Conservation (phyloP, 1,140 invertebrate species). For the Drosophila trapezifrons region DNA sequence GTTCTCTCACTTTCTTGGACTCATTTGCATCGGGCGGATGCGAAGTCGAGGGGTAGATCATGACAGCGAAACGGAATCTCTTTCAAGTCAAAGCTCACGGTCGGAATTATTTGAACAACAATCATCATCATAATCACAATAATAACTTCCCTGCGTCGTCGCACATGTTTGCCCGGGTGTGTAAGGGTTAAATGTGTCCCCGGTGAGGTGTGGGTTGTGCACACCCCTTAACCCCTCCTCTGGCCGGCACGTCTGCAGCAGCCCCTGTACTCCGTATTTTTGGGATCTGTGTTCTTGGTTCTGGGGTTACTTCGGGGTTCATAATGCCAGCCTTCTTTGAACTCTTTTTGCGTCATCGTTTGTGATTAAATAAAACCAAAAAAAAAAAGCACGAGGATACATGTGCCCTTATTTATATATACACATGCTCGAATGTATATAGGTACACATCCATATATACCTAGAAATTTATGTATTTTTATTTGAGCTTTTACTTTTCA, state of each 20-base stretch:
- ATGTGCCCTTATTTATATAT: conserved; percentile 19
- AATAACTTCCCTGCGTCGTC: conserved; percentile 44
- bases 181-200: conserved; percentile 51
- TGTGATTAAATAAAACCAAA: conserved; percentile 72
- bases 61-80: conserved; percentile 47
- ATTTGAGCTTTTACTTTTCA: conserved; percentile 78
- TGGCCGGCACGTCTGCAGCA: conserved; percentile 15
- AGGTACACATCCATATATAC: conserved; percentile 20
- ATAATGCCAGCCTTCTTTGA: conserved; percentile 49
- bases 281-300: conserved; percentile 14
- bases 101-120: conserved; percentile 51
- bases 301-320: conserved; percentile 58
- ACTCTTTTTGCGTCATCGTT: conserved; percentile 76
- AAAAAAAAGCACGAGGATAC: conserved; percentile 41
- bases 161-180: conserved; percentile 38
- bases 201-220: conserved; percentile 38
- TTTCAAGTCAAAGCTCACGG: conserved; percentile 60
- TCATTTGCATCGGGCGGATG: conserved; percentile 40
- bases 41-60: conserved; percentile 36
- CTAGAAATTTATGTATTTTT: conserved; percentile 62
- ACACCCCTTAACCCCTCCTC: conserved; percentile 16
- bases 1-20: conserved; percentile 10
- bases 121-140: conserved; percentile 62
- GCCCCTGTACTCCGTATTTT: conserved; percentile 12
- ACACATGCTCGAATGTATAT: conserved; percentile 13